A percentile compares a stretch with the other conserved stretches of the same genome.
These are phyloP conservation scores for Cephus pygmeus DNA, from an alignment of 2,888 invertebrate species.

Conservation along the genomic window DNA sequence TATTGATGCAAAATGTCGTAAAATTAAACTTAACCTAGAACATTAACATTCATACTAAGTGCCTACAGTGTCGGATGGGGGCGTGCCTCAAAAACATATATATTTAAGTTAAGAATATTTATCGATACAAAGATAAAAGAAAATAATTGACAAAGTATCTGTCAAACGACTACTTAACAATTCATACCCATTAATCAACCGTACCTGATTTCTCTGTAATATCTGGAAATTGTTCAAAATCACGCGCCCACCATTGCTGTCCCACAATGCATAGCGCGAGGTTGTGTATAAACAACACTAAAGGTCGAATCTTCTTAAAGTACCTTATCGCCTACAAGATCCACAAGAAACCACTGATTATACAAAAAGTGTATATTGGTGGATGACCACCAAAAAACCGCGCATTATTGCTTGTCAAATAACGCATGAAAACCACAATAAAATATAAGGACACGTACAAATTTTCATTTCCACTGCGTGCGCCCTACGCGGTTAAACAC, in stretches of 20 bases:
- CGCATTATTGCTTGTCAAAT: background rate
- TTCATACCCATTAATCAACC: constrained; percentile 2
- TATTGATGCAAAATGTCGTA: constrained; percentile 8
- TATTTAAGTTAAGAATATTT: background rate
- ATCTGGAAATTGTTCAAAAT: constrained; percentile 67
- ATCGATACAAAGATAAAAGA: background rate
- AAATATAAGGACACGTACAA: background rate
- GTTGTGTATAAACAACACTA: constrained; percentile 57
- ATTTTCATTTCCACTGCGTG: background rate
- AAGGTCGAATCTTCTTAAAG: constrained; percentile 31
- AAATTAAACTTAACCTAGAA: constrained; percentile 56
- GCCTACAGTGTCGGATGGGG: constrained; percentile 48
- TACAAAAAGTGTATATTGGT: background rate
- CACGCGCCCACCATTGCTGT: constrained; percentile 68
- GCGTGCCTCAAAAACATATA: constrained; percentile 37
- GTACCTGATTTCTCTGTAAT: constrained; percentile 39
- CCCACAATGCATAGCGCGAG: constrained; percentile 60
- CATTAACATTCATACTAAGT: constrained; percentile 51
- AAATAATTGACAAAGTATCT: background rate
- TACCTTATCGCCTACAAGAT: background rate
- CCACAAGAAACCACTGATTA: background rate
- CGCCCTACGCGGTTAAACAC: constrained; percentile 52
- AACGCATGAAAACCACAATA: background rate
- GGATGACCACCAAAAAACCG: background rate
- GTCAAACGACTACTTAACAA: background rate